These are phyloP conservation scores for Habropoda laboriosa DNA, from an alignment of 1,140 invertebrate species.

Conservation along the genomic window DNA sequence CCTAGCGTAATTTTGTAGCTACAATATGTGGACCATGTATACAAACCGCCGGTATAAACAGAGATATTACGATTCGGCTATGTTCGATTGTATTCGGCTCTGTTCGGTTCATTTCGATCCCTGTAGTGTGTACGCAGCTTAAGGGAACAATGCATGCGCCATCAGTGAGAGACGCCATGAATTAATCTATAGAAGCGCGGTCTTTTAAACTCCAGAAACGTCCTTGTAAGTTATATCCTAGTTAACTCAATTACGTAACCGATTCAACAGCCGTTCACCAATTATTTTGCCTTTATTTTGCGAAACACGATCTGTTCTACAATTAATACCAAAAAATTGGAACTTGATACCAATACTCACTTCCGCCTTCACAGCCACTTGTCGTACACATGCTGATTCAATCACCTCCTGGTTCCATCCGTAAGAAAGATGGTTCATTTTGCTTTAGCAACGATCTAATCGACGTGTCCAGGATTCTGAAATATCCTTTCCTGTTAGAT, in stretches of 20 bases:
- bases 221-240: background rate
- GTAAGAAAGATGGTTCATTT: slow-evolving; percentile 53
- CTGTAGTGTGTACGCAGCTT: background rate
- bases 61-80: background rate
- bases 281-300: background rate
- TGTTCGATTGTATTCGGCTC: background rate
- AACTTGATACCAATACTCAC: slow-evolving; percentile 65
- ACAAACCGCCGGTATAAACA: background rate
- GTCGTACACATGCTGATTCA: slow-evolving; percentile 67
- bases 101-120: background rate
- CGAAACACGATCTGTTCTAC: background rate
- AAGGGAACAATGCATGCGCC: background rate
- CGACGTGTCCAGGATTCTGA: background rate
- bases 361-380: slow-evolving; percentile 60
- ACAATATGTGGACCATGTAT: background rate
- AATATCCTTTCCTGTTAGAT: background rate
- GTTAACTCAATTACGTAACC: slow-evolving; percentile 14
- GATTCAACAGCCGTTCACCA: background rate
- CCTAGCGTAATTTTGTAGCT: background rate
- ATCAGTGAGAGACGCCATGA: slow-evolving; percentile 3
- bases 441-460: background rate
- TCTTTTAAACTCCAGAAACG: slow-evolving; percentile 2
- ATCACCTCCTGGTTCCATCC: slow-evolving; percentile 69
- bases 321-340: background rate
- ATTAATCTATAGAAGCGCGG: background rate